These are phyloP conservation scores for Netelia inedita DNA, from an alignment of 2,888 invertebrate species.

Conservation along the genomic window DNA sequence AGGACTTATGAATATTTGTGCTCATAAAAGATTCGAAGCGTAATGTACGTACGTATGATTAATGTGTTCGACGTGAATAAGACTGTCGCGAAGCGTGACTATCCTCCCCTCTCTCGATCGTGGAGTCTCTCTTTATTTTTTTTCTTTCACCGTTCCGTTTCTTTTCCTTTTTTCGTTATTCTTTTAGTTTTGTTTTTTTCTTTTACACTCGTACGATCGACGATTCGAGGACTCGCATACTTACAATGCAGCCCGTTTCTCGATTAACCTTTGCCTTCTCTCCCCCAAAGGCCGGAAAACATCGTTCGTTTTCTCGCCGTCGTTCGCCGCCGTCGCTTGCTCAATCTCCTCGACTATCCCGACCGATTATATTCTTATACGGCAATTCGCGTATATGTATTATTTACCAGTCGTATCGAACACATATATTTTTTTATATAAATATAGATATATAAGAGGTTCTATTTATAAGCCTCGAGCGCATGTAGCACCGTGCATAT, in stretches of 20 bases:
- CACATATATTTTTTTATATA: not conserved
- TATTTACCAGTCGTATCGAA: not conserved
- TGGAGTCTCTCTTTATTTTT: constrained; percentile 5
- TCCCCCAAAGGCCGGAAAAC: constrained; percentile 68
- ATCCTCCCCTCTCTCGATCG: constrained; percentile 7
- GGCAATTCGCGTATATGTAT: not conserved
- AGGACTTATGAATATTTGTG: constrained; percentile 63
- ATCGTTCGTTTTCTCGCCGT: constrained; percentile 56
- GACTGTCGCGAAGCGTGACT: constrained; percentile 21
- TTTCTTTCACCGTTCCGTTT: constrained; percentile 20
- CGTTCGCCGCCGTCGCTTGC: not conserved
- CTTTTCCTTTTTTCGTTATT: constrained; percentile 10
- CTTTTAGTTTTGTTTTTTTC: not conserved
- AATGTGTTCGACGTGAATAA: constrained; percentile 31
- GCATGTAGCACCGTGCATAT: not conserved
- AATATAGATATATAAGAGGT: not conserved
- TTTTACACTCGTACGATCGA: constrained; percentile 41
- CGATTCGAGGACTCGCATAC: constrained; percentile 64
- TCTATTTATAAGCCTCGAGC: not conserved
- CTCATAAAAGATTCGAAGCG: constrained; percentile 37
- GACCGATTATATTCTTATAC: not conserved
- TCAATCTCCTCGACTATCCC: not conserved
- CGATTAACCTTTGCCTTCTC: constrained; percentile 73
- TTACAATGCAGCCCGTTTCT: constrained; percentile 68
- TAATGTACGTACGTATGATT: constrained; percentile 23